These are phyloP conservation scores for Pampus argenteus DNA, from an alignment of 2,797 vertebrate genomes.

Conservation along the genomic window DNA sequence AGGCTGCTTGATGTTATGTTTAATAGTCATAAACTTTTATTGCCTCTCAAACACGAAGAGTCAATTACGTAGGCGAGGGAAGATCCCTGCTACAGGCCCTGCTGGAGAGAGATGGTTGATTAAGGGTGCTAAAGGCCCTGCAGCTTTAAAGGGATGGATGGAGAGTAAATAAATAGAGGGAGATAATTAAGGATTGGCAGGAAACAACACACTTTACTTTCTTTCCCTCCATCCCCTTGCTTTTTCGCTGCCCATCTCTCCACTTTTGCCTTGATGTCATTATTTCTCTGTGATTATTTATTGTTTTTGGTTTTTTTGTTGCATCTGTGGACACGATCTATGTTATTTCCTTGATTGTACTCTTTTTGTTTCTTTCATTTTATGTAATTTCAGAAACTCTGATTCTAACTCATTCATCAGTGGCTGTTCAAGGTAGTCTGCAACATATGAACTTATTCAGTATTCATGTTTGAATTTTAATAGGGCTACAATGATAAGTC, in stretches of 20 bases:
- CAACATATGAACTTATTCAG: not conserved
- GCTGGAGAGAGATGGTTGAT: conserved; percentile 79
- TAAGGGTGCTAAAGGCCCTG: conserved; percentile 79
- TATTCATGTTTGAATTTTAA: not conserved
- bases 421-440: conserved; percentile 1
- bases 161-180: conserved; percentile 78
- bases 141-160: conserved; percentile 74
- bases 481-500: not conserved
- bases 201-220: conserved; percentile 59
- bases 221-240: too few relatives aligned
- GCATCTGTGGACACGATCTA: too few relatives aligned
- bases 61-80: conserved; percentile 84
- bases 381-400: too few relatives aligned
- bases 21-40: conserved; percentile 87
- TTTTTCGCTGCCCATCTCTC: too few relatives aligned
- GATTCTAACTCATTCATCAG: conserved; percentile 8
- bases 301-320: too few relatives aligned
- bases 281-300: too few relatives aligned
- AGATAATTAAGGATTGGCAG: conserved; percentile 78
- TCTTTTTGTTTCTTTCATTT: too few relatives aligned
- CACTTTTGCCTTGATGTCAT: too few relatives aligned
- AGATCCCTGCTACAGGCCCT: conserved; percentile 69
- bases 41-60: conserved; percentile 82
- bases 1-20: conserved; percentile 82
- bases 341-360: too few relatives aligned